Evolutionary conservation across 2,113 vertebrate genomes (phyloP).

Genomic region (Cryptomyrus ogoouensis): DNA sequence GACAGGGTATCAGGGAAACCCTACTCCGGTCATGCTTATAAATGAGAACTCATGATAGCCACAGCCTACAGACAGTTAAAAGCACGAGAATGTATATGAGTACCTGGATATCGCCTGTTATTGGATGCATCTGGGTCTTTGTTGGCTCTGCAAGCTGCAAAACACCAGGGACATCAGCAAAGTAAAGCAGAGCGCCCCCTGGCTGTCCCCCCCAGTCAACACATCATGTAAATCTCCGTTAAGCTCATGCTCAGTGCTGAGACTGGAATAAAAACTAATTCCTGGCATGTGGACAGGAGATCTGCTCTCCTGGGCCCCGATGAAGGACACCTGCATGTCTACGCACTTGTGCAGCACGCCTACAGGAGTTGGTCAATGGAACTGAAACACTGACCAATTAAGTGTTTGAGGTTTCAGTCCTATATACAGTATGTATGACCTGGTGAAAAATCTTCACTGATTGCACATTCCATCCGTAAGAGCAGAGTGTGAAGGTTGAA

Average conservation of each 20-base stretch:
- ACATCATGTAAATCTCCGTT: neutral
- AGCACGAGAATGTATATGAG: neutral
- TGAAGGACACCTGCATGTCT: neutral
- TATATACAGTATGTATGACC: neutral
- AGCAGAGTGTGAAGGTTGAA: no score
- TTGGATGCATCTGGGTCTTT: slow-evolving; percentile 72
- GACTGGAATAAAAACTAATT: neutral
- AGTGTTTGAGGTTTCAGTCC: neutral
- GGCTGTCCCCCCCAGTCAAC: neutral
- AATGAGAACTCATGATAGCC: neutral
- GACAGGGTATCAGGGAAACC: neutral
- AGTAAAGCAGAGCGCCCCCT: neutral
- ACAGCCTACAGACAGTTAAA: neutral
- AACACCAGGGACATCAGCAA: slow-evolving; percentile 29
- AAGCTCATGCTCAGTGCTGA: neutral
- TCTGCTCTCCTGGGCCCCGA: neutral
- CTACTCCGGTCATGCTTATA: neutral
- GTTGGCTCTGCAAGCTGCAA: slow-evolving; percentile 70
- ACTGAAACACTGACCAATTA: neutral
- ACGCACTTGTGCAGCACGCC: neutral
- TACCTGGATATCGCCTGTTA: slow-evolving; percentile 98
- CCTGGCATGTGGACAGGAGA: neutral
- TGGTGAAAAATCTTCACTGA: neutral
- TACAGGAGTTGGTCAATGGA: neutral
- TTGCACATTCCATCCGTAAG: neutral